These are phyloP conservation scores for Parelbella ahira DNA, from an alignment of 2,888 invertebrate genomes.

Conservation along the genomic window DNA sequence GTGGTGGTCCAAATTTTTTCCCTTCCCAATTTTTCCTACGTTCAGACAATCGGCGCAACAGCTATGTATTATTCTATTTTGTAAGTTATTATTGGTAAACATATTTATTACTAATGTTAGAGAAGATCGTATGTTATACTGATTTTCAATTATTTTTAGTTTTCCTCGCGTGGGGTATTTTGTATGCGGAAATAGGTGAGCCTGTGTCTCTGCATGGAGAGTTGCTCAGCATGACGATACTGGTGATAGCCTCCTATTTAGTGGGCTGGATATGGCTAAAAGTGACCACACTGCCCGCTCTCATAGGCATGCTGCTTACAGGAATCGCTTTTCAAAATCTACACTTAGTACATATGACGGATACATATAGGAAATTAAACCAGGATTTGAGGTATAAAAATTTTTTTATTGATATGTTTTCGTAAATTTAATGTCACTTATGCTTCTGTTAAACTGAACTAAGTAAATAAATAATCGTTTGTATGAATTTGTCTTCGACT, in stretches of 20 bases:
- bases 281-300: slow-evolving; percentile 85
- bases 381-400: slow-evolving; percentile 82
- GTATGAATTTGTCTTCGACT: no score
- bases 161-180: slow-evolving; percentile 84
- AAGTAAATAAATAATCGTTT: no score
- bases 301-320: slow-evolving; percentile 88
- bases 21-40: slow-evolving; percentile 86
- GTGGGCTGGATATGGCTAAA: slow-evolving; percentile 85
- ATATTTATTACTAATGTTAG: no score
- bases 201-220: slow-evolving; percentile 83
- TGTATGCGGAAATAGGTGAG: slow-evolving; percentile 83
- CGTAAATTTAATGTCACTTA: no score
- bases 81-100: slow-evolving; percentile 45
- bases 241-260: slow-evolving; percentile 85
- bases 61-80: slow-evolving; percentile 61
- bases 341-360: slow-evolving; percentile 81
- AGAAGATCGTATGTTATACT: background rate
- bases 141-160: slow-evolving; percentile 56
- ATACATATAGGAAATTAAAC: slow-evolving; percentile 81
- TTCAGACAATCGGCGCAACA: slow-evolving; percentile 77
- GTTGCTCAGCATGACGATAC: slow-evolving; percentile 83
- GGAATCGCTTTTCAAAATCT: slow-evolving; percentile 86
- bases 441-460: no score
- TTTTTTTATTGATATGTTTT: background rate
- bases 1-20: slow-evolving; percentile 84